Evolutionary conservation across 2,113 vertebrate genomes (phyloP).

Genomic region (Lepisosteus osseus): DNA sequence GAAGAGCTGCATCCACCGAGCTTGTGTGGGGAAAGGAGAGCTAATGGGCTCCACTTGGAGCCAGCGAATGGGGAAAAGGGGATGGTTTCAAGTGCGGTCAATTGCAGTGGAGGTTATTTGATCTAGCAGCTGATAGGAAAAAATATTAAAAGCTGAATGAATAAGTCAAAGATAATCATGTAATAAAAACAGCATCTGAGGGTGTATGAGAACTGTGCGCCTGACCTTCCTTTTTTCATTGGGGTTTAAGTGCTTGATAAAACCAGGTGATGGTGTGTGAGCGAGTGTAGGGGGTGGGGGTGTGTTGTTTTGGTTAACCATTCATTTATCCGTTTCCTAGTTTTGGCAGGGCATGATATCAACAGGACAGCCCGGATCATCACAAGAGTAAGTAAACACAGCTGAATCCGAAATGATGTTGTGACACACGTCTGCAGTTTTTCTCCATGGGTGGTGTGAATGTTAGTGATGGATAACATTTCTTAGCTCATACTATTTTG

Average conservation of each 20-base stretch:
- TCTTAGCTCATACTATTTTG: too few relatives aligned
- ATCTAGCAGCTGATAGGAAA: slow-evolving; percentile 40
- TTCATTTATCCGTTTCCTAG: slow-evolving; percentile 66
- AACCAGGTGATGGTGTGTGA: too few relatives aligned
- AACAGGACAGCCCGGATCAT: slow-evolving; percentile 93
- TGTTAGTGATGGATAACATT: too few relatives aligned
- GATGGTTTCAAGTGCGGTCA: slow-evolving; percentile 27
- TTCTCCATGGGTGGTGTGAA: too few relatives aligned
- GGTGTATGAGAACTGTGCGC: too few relatives aligned
- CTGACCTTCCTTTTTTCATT: too few relatives aligned
- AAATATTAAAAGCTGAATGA: slow-evolving; percentile 24
- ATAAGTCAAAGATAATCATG: slow-evolving; percentile 3
- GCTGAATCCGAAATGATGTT: too few relatives aligned
- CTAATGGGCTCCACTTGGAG: too few relatives aligned
- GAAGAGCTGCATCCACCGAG: slow-evolving; percentile 30
- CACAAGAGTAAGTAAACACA: slow-evolving; percentile 88
- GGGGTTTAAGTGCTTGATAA: too few relatives aligned
- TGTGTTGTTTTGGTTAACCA: slow-evolving; percentile 30
- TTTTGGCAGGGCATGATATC: slow-evolving; percentile 98
- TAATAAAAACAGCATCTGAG: too few relatives aligned
- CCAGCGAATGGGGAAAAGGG: too few relatives aligned
- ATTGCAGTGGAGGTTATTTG: slow-evolving; percentile 27
- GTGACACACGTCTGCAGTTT: too few relatives aligned
- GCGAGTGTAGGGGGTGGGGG: slow-evolving; percentile 26
- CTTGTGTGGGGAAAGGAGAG: not conserved